phyloP scores from a whole-genome alignment of 2,797 vertebrate genomes.

The Parauchenoglanis ngamensis region DNA sequence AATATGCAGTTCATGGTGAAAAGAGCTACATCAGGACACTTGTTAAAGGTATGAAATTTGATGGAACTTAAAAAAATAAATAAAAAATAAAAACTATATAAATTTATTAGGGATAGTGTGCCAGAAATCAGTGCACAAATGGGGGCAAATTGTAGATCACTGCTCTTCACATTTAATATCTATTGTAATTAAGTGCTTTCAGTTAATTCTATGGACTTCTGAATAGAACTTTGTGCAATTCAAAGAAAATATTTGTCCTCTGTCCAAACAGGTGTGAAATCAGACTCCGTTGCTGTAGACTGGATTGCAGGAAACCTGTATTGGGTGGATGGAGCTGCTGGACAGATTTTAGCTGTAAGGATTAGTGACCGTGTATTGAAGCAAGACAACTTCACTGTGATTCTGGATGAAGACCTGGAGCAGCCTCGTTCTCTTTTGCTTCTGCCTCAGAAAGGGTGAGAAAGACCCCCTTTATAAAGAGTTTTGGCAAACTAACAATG shows the following conservation, averaged over 20 bases:
- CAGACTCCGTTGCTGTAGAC: slow-evolving; percentile 86
- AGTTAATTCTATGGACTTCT: background rate
- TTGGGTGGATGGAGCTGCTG: slow-evolving; percentile 84
- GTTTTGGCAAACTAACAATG: background rate
- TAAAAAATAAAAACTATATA: too few relatives aligned
- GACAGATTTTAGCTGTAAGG: slow-evolving; percentile 82
- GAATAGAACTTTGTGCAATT: background rate
- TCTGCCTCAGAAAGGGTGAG: slow-evolving; percentile 83
- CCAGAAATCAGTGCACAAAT: background rate
- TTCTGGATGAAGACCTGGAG: slow-evolving; percentile 81
- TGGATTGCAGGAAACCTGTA: slow-evolving; percentile 91
- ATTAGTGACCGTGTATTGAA: slow-evolving; percentile 69
- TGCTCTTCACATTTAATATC: background rate
- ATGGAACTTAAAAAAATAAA: background rate
- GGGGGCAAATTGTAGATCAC: too few relatives aligned
- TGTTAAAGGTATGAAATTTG: slow-evolving; percentile 79
- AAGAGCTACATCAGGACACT: slow-evolving; percentile 76
- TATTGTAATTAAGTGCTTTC: background rate
- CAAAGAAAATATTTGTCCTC: background rate
- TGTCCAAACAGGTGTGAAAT: slow-evolving; percentile 78
- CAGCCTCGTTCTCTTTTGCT: slow-evolving; percentile 84
- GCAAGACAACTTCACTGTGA: slow-evolving; percentile 75
- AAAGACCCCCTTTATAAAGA: background rate
- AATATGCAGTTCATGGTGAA: slow-evolving; percentile 77
- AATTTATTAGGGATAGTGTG: background rate